Evolutionary conservation across 2,797 vertebrate species (phyloP), one percentile per base, ranked within the genome.

Genomic region (Loriculus beryllinus): DNA sequence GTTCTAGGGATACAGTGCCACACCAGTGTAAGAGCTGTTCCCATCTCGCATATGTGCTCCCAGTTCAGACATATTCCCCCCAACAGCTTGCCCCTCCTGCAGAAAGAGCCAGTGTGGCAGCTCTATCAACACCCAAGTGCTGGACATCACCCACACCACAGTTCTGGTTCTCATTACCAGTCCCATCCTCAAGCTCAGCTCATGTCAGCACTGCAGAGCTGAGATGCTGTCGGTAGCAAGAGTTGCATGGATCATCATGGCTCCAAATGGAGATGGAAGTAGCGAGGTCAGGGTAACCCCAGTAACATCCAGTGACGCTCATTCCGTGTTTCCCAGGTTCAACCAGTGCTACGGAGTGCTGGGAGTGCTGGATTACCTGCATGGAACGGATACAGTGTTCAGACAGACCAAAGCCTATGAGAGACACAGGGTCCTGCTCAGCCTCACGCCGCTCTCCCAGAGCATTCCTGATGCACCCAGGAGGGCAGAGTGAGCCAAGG

Each of bases 331-430:
- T 90, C 82, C 54, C 96, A 99, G 99, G 98, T 99, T 99, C 96
- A 99, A 98, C 91, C 99, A 99, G 97, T 99, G 99, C 83, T 99
- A 98, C 0, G 99, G 99, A 1, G 98, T 99, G 15, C 97, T 99
- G 11, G 99, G 99, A 0, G 96, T 99, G 31, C 94, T 99, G 96
- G 99, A 99, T 95, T 96, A 98, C 7, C 98, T 99, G n/a, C 99
- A 99, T 0, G 98, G 98, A 65, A 99, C 99, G 0, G 99, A 99
- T 72, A 47, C 57, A 8, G 92, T 97, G 26, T 99, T 99, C 97
- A 98, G 98, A 78, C 97, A 98, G 86, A 98, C 95, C 33, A 99
- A 98, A 92, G 98, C 99, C 71, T 99, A 98, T 0, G 95, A 99
- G 63, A 98, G 99, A 54, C 99, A 99, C 96, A 42, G 68, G 0